phyloP scores from a whole-genome alignment of 2,888 invertebrate genomes.

The Calliopum simillimum region DNA sequence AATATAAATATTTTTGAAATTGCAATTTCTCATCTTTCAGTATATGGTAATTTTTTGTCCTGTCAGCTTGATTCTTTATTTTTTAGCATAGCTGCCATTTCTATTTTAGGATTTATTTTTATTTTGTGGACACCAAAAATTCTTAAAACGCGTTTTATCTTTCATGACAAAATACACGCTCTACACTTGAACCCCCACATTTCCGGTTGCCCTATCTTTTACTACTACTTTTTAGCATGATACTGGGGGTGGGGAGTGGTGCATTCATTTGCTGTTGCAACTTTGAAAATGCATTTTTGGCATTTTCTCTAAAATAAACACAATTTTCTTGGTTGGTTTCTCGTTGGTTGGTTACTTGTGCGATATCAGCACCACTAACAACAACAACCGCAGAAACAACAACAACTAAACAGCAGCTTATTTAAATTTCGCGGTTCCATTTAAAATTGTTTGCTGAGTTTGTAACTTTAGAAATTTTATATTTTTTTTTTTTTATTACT shows the following conservation, averaged over 20 bases:
- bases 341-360: conserved; percentile 5
- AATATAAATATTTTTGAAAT: no score
- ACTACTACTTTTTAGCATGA: not conserved
- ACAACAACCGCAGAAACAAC: no score
- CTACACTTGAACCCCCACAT: not conserved
- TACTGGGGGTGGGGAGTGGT: not conserved
- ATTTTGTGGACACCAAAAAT: conserved; percentile 4
- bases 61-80: no score
- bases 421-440: conserved; percentile 51
- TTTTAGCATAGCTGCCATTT: no score
- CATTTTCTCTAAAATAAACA: conserved; percentile 31
- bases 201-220: no score
- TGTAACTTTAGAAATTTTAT: not conserved
- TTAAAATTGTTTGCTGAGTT: conserved; percentile 45
- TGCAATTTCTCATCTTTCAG: no score
- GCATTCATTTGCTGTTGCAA: no score
- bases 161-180: not conserved
- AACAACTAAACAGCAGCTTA: conserved; percentile 3
- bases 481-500: conserved; percentile 5
- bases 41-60: no score
- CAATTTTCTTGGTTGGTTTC: conserved; percentile 23
- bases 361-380: not conserved
- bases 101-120: not conserved
- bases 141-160: conserved; percentile 29
- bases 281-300: conserved; percentile 29